Percentiles rank a stretch among this genome's conserved stretches.
These are phyloP conservation scores for Gnathonemus echidnorhynchus DNA, from an alignment of 2,113 vertebrate genomes.

Conservation along the genomic window DNA sequence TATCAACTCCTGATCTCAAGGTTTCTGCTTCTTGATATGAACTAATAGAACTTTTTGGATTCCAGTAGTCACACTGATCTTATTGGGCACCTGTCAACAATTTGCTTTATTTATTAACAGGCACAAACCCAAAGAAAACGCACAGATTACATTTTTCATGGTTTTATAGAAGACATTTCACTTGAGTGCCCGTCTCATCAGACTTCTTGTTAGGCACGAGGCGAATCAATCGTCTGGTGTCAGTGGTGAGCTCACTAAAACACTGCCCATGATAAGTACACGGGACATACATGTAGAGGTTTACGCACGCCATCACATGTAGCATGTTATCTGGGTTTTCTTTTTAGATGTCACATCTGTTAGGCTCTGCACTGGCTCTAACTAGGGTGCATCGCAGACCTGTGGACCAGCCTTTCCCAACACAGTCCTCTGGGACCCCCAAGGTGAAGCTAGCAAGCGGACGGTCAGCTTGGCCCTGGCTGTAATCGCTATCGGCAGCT, in stretches of 20 bases:
- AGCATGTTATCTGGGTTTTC: not conserved
- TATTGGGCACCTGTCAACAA: not conserved
- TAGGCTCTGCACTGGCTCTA: not conserved
- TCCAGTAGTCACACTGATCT: not conserved
- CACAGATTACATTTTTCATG: not conserved
- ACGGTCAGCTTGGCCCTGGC: conserved; percentile 15
- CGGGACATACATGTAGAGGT: not conserved
- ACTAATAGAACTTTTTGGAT: not conserved
- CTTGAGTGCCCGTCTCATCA: not conserved
- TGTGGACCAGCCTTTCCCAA: not conserved
- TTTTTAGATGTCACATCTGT: not conserved
- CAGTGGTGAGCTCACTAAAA: not conserved
- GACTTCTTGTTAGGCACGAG: not conserved
- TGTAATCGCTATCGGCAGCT: conserved; percentile 45
- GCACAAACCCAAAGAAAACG: not conserved
- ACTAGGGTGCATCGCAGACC: not conserved
- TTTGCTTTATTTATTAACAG: not conserved
- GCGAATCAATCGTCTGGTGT: not conserved
- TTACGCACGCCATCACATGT: not conserved
- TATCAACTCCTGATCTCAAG: not conserved
- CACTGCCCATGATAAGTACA: not conserved
- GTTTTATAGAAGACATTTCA: not conserved
- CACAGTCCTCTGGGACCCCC: not conserved
- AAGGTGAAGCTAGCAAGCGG: not conserved
- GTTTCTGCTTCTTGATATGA: not conserved